A percentile compares a stretch with the other conserved stretches of the same genome.
These are phyloP conservation scores for Chalcosyrphus nemorum DNA, from an alignment of 2,888 invertebrate species.

Conservation along the genomic window DNA sequence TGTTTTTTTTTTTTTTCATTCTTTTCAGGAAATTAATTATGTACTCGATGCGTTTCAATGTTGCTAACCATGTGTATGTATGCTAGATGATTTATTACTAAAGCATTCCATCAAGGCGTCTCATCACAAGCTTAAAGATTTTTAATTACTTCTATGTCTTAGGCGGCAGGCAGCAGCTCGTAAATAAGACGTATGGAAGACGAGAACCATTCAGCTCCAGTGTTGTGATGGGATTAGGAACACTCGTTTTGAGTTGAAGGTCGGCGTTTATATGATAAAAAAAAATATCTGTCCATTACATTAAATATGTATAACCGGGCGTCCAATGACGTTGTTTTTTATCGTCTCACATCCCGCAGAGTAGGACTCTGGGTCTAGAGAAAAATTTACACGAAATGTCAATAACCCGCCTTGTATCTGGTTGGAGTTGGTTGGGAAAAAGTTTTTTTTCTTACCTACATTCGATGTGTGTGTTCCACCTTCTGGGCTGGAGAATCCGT, in stretches of 20 bases:
- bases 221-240: background rate
- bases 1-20: background rate
- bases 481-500: background rate
- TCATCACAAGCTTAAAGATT: background rate
- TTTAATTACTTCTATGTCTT: slow-evolving; percentile 5
- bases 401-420: background rate
- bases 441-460: background rate
- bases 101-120: background rate
- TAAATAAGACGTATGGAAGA: background rate
- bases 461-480: background rate
- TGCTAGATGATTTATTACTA: slow-evolving; percentile 6
- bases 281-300: background rate
- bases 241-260: background rate
- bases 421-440: background rate
- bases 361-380: background rate
- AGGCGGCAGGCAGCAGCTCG: background rate
- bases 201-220: background rate
- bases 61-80: background rate
- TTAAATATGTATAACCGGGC: background rate
- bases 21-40: slow-evolving; percentile 1
- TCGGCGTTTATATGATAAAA: background rate
- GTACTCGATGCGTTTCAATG: slow-evolving; percentile 1
- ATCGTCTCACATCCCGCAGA: background rate
- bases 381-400: background rate
- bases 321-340: slow-evolving; percentile 1